These are phyloP conservation scores for Microcebus murinus DNA, from an alignment of 2,113 vertebrate genomes.

Conservation along the genomic window DNA sequence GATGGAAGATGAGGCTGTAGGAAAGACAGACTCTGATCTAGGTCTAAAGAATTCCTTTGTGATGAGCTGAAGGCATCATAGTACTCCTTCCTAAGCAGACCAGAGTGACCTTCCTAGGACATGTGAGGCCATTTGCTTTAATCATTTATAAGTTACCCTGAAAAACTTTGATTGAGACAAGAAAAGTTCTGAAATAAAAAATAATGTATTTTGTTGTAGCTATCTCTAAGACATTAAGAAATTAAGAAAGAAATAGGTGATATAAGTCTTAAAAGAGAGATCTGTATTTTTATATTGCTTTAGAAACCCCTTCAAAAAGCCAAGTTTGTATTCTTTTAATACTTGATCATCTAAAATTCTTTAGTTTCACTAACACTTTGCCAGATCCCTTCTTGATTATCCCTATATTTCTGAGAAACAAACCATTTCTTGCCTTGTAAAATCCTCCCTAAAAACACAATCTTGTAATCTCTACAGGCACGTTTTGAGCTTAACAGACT, in stretches of 20 bases:
- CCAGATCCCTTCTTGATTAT: background rate
- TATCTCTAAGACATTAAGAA: background rate
- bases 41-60: background rate
- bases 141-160: background rate
- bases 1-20: background rate
- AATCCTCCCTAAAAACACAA: background rate
- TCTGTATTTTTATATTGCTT: background rate
- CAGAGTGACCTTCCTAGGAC: background rate
- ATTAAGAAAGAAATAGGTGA: background rate
- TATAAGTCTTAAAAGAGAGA: background rate
- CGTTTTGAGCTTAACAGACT: background rate
- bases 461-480: too few species aligned
- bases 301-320: background rate
- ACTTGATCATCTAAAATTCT: background rate
- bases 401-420: background rate
- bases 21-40: background rate
- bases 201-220: background rate
- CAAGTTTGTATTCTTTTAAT: background rate
- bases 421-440: background rate
- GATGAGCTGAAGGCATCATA: background rate
- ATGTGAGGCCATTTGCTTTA: background rate
- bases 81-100: background rate
- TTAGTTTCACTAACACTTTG: background rate
- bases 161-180: background rate
- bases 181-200: background rate